Conservation (phyloP, 1,140 invertebrate species). For the Lysiphlebus fabarum region DNA sequence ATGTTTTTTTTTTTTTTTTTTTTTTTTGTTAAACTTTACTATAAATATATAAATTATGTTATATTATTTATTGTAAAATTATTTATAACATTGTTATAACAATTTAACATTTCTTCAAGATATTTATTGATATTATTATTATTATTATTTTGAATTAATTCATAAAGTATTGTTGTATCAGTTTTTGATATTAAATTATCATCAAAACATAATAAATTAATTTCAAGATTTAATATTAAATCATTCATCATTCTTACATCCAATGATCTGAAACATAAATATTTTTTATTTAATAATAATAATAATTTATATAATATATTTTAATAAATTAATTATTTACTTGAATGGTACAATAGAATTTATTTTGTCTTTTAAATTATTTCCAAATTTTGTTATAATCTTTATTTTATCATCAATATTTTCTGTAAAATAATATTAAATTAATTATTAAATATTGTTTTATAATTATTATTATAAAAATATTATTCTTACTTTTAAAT, state of each 20-base stretch:
- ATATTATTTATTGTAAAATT: conserved; percentile 32
- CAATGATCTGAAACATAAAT: conserved; percentile 35
- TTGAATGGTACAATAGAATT: conserved; percentile 28
- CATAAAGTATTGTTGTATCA: conserved; percentile 55
- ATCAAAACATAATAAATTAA: conserved; percentile 40
- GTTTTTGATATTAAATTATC: conserved; percentile 53
- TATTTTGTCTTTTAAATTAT: conserved; percentile 32
- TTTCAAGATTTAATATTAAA: conserved; percentile 41
- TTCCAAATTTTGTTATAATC: conserved; percentile 24
- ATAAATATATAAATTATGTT: too few relatives aligned
- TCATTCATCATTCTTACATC: conserved; percentile 46
- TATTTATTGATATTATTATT: conserved; percentile 26
- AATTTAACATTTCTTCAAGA: conserved; percentile 36
- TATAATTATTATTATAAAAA: neutral
- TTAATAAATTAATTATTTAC: conserved; percentile 28
- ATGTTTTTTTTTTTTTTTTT: neutral
- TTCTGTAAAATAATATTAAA: conserved; percentile 26
- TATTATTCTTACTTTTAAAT: too few relatives aligned
- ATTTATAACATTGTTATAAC: conserved; percentile 33
- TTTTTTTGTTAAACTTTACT: conserved; percentile 2
- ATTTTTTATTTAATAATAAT: neutral
- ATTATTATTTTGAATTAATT: conserved; percentile 46
- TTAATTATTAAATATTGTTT: conserved; percentile 17
- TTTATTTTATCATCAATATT: conserved; percentile 27
- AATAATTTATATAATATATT: neutral